Evolutionary conservation across 2,888 invertebrate genomes (phyloP), one percentile per base, ranked within the genome.

Genomic region (Chrysolina oricalcia): DNA sequence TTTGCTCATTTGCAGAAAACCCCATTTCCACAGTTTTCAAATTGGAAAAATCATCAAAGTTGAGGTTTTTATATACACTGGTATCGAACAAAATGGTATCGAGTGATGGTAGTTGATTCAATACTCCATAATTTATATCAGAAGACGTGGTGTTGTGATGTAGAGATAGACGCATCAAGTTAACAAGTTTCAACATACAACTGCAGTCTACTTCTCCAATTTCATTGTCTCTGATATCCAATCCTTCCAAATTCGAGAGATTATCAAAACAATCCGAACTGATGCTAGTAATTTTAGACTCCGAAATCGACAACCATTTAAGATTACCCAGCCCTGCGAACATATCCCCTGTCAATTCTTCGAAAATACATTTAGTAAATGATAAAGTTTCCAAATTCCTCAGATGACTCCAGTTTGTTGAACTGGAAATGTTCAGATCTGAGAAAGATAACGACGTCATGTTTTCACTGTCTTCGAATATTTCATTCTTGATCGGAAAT

Each of bases 21-120:
- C 70, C 70, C 53, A 76, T 76, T 67, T 73, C 50, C 0, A 76
- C 70, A 11, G 21, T 41, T 53, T 73, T 67, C 17, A 76, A 69
- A 40, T 17, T 70, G 11, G 66, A 43, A 63, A 73, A 73, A 59
- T 50, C 70, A 23, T 17, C 41, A 15, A 76, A 76, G 48, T 76
- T 46, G 6, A 76, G 17, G 21, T 23, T 40, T 73, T 67, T 67
- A 43, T 70, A 70, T 11, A 70, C 43, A 35, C 11, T 13, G 13
- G 19, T 70, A n/a, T 73, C 72, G 59, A 76, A 73, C 10, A 67
- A 27, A 46, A 76, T 67, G 5, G 70, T 40, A 63, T 73, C 67
- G 21, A 76, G 73, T n/a, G 43, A 56, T n/a, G 70, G 35, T 65
- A 75, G 11, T 43, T 70, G 66, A 63, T 70, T 19, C 50, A 76